Conservation (phyloP, 2,113 vertebrate species). For the Psephotus haematonotus region DNA sequence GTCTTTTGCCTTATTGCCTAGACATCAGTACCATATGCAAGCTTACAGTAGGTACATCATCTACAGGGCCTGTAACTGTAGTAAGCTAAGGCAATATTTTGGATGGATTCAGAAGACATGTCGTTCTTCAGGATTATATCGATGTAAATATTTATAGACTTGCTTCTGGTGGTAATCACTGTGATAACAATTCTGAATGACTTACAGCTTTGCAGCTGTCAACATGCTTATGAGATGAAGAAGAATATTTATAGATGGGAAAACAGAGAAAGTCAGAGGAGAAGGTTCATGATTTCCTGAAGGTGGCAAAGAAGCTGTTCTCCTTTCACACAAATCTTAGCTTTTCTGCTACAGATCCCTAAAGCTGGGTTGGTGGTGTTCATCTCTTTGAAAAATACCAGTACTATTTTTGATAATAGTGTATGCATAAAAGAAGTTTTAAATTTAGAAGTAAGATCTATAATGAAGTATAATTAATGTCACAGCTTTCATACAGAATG, state of each 20-base stretch:
- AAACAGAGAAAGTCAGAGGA: neutral
- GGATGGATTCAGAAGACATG: neutral
- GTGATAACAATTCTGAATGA: neutral
- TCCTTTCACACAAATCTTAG: neutral
- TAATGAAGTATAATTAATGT: neutral
- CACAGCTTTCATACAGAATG: neutral
- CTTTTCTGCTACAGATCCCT: neutral
- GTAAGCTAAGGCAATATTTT: neutral
- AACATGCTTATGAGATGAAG: neutral
- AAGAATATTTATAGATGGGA: neutral
- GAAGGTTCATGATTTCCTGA: neutral
- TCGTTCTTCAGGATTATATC: neutral
- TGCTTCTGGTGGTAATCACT: neutral
- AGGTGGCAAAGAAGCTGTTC: neutral
- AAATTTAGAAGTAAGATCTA: neutral
- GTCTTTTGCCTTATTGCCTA: neutral
- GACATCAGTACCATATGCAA: neutral
- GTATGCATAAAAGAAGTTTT: neutral
- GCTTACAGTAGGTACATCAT: neutral
- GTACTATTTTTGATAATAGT: neutral
- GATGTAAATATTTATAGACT: neutral
- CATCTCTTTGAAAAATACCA: neutral
- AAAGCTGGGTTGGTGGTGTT: neutral
- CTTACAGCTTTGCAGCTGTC: neutral
- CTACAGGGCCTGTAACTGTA: neutral